phyloP scores from a whole-genome alignment of 2,797 vertebrate genomes.

The Gallinago solitaria region DNA sequence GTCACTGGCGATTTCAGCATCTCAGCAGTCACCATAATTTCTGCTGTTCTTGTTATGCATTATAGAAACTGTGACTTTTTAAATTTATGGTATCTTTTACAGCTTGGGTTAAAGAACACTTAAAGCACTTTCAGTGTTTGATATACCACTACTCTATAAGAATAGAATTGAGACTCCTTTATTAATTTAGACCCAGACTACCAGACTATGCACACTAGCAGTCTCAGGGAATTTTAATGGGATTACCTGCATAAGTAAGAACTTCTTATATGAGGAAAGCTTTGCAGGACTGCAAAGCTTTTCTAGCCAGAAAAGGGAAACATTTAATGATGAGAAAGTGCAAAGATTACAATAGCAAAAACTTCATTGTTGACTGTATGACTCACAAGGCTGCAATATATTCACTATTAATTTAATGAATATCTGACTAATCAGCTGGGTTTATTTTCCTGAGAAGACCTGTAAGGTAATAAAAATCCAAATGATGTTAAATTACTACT shows the following conservation, averaged over 20 bases:
- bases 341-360: not conserved
- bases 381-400: not conserved
- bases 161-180: slow-evolving; percentile 12
- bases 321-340: not conserved
- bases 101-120: slow-evolving; percentile 33
- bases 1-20: not conserved
- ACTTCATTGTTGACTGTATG: not conserved
- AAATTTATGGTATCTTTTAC: slow-evolving; percentile 33
- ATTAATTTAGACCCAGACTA: slow-evolving; percentile 26
- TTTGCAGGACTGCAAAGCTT: not conserved
- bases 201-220: not conserved
- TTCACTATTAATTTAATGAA: not conserved
- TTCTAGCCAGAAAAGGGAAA: not conserved
- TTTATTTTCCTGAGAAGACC: not conserved
- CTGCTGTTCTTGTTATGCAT: not conserved
- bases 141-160: not conserved
- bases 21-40: not conserved
- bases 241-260: not conserved
- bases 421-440: not conserved
- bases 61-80: slow-evolving; percentile 10
- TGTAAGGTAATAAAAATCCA: not conserved
- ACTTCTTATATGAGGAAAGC: not conserved
- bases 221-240: not conserved
- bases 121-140: slow-evolving; percentile 2
- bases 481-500: not conserved